These are phyloP conservation scores for Rhyzopertha dominica DNA, from an alignment of 1,140 invertebrate species.

Conservation along the genomic window DNA sequence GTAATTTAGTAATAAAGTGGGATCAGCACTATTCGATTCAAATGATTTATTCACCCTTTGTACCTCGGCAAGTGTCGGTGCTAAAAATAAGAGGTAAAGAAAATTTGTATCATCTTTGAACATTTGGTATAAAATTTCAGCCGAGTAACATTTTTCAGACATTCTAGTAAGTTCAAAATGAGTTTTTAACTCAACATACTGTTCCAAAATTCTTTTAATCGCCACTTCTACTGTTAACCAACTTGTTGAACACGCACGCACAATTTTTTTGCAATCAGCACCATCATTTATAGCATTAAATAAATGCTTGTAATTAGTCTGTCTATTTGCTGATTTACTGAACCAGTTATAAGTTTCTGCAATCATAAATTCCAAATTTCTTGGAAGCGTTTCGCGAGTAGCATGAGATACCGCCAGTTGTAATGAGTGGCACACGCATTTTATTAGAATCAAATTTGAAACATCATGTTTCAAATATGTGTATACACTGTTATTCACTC, in stretches of 20 bases:
- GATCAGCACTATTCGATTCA: no score
- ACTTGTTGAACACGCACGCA: slow-evolving; percentile 39
- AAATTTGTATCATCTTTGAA: no score
- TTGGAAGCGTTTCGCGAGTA: slow-evolving; percentile 31
- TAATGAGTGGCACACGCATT: slow-evolving; percentile 23
- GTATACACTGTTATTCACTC: slow-evolving; percentile 41
- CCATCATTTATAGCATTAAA: slow-evolving; percentile 39
- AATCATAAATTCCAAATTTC: slow-evolving; percentile 43
- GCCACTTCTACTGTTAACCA: slow-evolving; percentile 42
- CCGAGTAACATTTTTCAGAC: no score
- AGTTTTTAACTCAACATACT: slow-evolving; percentile 42
- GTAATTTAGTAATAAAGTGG: no score
- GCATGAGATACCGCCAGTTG: slow-evolving; percentile 38
- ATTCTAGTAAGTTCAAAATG: slow-evolving; percentile 9
- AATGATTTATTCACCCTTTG: no score
- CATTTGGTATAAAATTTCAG: no score
- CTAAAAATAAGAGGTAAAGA: no score
- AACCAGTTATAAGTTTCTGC: slow-evolving; percentile 44
- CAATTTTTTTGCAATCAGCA: slow-evolving; percentile 39
- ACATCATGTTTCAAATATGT: no score
- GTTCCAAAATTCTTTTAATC: slow-evolving; percentile 35
- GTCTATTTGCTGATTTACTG: slow-evolving; percentile 20
- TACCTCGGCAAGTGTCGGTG: slow-evolving; percentile 9
- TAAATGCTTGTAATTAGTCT: slow-evolving; percentile 32
- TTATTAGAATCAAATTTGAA: no score